Evolutionary conservation across 2,113 vertebrate genomes (phyloP).

Genomic region (Aphyosemion australe): DNA sequence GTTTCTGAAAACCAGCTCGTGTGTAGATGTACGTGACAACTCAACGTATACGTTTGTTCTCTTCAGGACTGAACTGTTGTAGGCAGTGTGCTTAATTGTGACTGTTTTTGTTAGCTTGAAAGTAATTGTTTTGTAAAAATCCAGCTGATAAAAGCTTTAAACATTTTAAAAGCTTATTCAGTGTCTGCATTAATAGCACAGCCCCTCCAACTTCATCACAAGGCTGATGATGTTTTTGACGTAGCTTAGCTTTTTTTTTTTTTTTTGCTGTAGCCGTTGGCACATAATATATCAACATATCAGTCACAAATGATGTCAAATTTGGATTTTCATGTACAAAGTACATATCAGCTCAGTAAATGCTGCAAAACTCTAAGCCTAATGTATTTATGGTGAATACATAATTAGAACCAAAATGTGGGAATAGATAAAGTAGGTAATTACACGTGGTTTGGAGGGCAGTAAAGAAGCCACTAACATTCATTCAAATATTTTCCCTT

Average conservation of each 20-base stretch:
- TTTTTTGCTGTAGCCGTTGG: constrained; percentile 49
- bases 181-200: constrained; percentile 10
- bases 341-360: constrained; percentile 77
- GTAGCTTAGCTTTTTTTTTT: constrained; percentile 13
- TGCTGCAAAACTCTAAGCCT: constrained; percentile 67
- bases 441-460: constrained; percentile 27
- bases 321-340: constrained; percentile 65
- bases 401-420: constrained; percentile 33
- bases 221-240: constrained; percentile 17
- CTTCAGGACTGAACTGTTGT: constrained; percentile 11
- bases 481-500: constrained; percentile 42
- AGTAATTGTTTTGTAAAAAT: constrained; percentile 10
- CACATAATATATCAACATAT: constrained; percentile 67
- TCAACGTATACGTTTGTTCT: constrained; percentile 37
- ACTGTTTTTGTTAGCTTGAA: constrained; percentile 33
- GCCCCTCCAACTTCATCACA: constrained; percentile 1
- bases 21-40: constrained; percentile 53
- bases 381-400: constrained; percentile 30
- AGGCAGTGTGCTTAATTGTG: constrained; percentile 23
- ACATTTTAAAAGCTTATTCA: neutral
- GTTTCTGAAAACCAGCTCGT: constrained; percentile 51
- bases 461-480: constrained; percentile 29
- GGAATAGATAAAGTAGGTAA: constrained; percentile 9
- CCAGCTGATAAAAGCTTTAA: constrained; percentile 4
- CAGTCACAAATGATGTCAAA: constrained; percentile 73